These are phyloP conservation scores for Apogon hyalosoma DNA, from an alignment of 2,797 vertebrate species.

Conservation along the genomic window DNA sequence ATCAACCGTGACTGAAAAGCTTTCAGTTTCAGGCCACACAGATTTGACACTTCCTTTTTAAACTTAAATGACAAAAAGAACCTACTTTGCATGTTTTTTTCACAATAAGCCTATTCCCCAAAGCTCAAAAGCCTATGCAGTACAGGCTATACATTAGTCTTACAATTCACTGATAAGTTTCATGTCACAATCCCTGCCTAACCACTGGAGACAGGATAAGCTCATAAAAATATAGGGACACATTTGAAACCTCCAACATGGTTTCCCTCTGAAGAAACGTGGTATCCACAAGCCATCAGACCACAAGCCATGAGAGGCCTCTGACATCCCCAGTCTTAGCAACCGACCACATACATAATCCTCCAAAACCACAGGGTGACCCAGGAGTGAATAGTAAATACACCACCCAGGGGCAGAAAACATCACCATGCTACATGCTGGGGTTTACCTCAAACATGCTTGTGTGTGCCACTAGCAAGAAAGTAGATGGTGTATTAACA, in stretches of 20 bases:
- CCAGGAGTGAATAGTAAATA: constrained; percentile 66
- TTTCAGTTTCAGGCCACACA: not conserved
- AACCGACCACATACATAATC: constrained; percentile 63
- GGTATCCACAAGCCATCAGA: constrained; percentile 36
- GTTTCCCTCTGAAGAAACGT: constrained; percentile 43
- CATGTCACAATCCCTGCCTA: constrained; percentile 42
- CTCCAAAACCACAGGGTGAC: constrained; percentile 55
- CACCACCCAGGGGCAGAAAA: constrained; percentile 32
- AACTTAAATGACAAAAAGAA: constrained; percentile 13
- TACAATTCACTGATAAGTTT: not conserved
- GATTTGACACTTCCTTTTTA: not conserved
- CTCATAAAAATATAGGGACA: constrained; percentile 40
- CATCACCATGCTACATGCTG: constrained; percentile 33
- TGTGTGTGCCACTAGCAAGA: constrained; percentile 12
- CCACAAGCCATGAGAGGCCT: constrained; percentile 44
- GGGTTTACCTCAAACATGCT: constrained; percentile 62
- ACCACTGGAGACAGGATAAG: constrained; percentile 43
- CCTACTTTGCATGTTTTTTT: not conserved
- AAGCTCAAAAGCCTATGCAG: constrained; percentile 3
- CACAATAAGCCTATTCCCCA: constrained; percentile 11
- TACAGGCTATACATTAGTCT: not conserved
- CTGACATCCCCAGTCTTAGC: constrained; percentile 52
- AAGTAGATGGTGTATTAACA: constrained; percentile 30
- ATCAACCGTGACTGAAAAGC: not conserved
- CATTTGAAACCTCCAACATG: constrained; percentile 47